phyloP scores from a whole-genome alignment of 2,113 vertebrate genomes.

The Oreochromis aureus region DNA sequence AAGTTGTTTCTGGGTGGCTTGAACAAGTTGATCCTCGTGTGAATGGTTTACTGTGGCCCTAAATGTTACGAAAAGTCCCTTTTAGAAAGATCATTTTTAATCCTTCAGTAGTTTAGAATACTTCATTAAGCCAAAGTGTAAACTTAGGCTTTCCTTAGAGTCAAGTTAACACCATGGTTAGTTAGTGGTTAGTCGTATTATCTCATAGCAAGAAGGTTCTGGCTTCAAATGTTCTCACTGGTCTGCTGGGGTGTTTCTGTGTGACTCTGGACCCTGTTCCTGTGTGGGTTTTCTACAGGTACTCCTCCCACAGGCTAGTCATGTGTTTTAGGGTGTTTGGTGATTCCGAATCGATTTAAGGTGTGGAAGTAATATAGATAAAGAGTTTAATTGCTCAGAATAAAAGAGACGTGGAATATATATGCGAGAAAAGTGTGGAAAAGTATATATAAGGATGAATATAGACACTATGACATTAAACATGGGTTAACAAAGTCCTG shows the following conservation, averaged over 20 bases:
- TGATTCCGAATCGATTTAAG: neutral
- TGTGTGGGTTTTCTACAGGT: neutral
- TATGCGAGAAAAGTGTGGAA: rapidly evolving
- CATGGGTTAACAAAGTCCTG: neutral
- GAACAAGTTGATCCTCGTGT: neutral
- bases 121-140: neutral
- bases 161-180: neutral
- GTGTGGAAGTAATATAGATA: neutral
- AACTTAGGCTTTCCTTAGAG: neutral
- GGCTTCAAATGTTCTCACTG: neutral
- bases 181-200: neutral
- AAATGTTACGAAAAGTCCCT: rapidly evolving
- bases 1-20: neutral
- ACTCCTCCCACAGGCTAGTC: neutral
- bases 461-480: neutral
- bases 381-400: neutral
- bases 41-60: neutral
- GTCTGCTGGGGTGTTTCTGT: neutral
- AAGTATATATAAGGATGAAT: neutral
- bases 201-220: neutral
- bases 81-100: neutral
- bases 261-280: neutral
- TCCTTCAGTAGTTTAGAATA: neutral
- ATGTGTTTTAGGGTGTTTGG: neutral
- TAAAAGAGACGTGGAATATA: neutral